Base-by-base conservation (phyloP, 2,113 vertebrate genomes). In the Dendropsophus ebraccatus region DNA sequence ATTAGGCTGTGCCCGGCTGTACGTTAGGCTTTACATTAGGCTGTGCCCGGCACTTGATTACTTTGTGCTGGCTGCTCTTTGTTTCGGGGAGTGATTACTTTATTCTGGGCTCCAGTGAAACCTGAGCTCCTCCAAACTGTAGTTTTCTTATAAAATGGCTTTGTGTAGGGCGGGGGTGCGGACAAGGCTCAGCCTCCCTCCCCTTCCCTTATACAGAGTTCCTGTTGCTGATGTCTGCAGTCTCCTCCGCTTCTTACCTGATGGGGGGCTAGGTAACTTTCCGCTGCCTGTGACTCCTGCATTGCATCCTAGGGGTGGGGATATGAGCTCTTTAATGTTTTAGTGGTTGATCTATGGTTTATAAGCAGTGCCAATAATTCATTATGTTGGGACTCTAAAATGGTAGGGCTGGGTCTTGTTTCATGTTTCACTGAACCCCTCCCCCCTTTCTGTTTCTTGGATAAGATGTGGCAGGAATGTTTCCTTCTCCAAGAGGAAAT, bases 361-460 rank as follows among this genome's bases (percentile, higher is more conserved):
- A 8, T 41, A 8, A 41, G 41, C 41, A 41, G 41, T 5, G 41
- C 3, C 8, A 41, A 8, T 41, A 41, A 41, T 41, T 3, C 4
- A 41, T 5, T 41, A 41, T 41, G 41, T 52, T 52, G 16, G 60
- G 25, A 2, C 67, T 37, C 30, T 81, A 16, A 25, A 6, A n/a
- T 41, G 0, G 17, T 11, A n/a, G n/a, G 82, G 50, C 23, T 41
- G 50, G 8, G 50, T 28, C 12, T 73, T 32, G 30, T 9, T 54
- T 32, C 12, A 54, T 32, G 28, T 8, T 54, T 30, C 23, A n/a
- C n/a, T 17, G 0, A 56, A 9, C 5, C 89, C 89, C 90, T 91
- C 89, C 85, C 90, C 90, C 90, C 74, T 91, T 88, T 77, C 87
- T 93, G 91, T n/a, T n/a, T n/a, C 90, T 90, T 91, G 90, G 79